A percentile compares a stretch with the other conserved stretches of the same genome.
Evolutionary conservation across 2,797 vertebrate species (phyloP).

Genomic region (Sitta carolinensis): DNA sequence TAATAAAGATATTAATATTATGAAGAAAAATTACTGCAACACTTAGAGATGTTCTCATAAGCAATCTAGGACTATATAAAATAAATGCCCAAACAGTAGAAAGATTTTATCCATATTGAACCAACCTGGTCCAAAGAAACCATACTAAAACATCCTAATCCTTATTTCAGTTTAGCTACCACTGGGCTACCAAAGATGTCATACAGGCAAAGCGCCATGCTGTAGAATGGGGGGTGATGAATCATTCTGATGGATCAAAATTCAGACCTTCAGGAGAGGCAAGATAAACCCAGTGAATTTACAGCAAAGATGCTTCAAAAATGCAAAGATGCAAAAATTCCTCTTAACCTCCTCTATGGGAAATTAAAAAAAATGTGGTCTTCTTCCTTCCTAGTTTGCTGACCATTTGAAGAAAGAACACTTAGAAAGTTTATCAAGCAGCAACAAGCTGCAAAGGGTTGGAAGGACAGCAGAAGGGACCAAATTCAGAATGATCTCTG

Average conservation of each 20-base stretch:
- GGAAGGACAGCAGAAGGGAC: not conserved
- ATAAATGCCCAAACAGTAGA: not conserved
- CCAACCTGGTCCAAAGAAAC: not conserved
- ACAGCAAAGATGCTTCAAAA: not conserved
- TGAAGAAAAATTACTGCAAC: not conserved
- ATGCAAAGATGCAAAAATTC: not conserved
- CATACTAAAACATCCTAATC: not conserved
- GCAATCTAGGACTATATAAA: not conserved
- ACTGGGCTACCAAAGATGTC: not conserved
- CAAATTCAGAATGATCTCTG: not conserved
- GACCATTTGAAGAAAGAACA: not conserved
- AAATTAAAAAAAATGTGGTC: not conserved
- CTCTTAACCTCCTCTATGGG: not conserved
- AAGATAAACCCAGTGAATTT: not conserved
- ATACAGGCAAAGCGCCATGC: not conserved
- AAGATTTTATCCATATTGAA: not conserved
- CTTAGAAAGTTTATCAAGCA: not conserved
- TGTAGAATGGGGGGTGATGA: not conserved
- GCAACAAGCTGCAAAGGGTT: not conserved
- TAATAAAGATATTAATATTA: not conserved
- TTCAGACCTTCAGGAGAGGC: not conserved
- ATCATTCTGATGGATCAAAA: not conserved
- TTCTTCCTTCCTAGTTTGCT: not conserved
- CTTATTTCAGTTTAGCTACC: not conserved
- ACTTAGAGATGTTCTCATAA: not conserved